Conservation (phyloP, 2,113 vertebrate genomes). For the Laticauda laticaudata region DNA sequence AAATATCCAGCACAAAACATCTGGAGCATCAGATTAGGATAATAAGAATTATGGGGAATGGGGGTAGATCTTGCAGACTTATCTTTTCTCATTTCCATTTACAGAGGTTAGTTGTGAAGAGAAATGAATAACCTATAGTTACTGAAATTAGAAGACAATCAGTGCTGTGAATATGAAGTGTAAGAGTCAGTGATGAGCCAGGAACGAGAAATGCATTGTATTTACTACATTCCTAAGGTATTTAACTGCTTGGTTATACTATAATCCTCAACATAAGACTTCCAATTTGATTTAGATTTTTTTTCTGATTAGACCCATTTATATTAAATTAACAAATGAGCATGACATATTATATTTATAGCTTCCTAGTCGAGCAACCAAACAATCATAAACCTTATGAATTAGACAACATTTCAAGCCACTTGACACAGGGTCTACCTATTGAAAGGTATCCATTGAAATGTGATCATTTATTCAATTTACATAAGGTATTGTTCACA, state of each 20-base stretch:
- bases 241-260: background rate
- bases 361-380: background rate
- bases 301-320: background rate
- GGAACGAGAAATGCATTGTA: background rate
- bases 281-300: background rate
- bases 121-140: background rate
- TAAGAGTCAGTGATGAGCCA: background rate
- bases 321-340: background rate
- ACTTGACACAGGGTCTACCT: background rate
- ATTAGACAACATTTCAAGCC: background rate
- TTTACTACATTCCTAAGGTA: background rate
- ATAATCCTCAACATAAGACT: background rate
- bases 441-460: background rate
- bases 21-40: background rate
- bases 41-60: background rate
- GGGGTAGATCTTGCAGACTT: background rate
- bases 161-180: background rate
- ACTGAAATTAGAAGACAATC: background rate
- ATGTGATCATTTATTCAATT: background rate
- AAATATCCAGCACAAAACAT: background rate
- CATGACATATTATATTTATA: background rate
- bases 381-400: background rate
- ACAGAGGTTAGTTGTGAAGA: background rate
- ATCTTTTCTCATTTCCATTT: background rate
- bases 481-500: background rate